A percentile compares a stretch with the other conserved stretches of the same genome.
phyloP scores from a whole-genome alignment of 2,888 invertebrate genomes.

The Ectemnius continuus region DNA sequence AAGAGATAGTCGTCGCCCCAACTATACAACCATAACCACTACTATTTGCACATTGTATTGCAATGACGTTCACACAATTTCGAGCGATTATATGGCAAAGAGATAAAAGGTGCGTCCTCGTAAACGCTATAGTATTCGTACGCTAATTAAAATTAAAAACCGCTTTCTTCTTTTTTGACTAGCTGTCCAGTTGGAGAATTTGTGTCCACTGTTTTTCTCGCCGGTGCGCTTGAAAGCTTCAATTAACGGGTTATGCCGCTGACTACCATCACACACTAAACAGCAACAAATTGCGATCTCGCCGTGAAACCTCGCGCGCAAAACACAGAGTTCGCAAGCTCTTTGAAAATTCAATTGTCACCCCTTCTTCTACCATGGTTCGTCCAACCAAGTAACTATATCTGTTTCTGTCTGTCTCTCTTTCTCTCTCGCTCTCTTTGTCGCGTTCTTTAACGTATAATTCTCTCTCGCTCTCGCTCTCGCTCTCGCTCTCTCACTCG shows the following conservation, averaged over 20 bases:
- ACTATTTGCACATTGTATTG: too few species aligned
- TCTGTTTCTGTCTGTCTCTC: constrained; percentile 1
- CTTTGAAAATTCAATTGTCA: constrained; percentile 11
- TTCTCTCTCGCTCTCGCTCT: constrained; percentile 14
- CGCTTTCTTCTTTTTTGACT: constrained; percentile 48
- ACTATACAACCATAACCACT: too few species aligned
- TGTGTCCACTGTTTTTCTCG: constrained; percentile 38
- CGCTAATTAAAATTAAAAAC: constrained; percentile 37
- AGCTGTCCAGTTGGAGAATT: constrained; percentile 47
- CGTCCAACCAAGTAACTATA: constrained; percentile 11
- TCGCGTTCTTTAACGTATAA: constrained; percentile 16
- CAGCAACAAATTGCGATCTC: constrained; percentile 66
- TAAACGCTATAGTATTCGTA: constrained; percentile 35
- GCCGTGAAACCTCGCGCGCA: constrained; percentile 26
- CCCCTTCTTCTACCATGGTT: constrained; percentile 5
- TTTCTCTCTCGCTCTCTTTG: constrained; percentile 16
- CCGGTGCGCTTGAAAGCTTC: constrained; percentile 44
- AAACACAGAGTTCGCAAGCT: constrained; percentile 22
- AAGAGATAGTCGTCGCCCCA: too few species aligned
- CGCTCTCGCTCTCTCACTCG: constrained; percentile 16
- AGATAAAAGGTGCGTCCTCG: constrained; percentile 11
- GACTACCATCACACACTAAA: constrained; percentile 72
- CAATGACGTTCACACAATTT: too few species aligned
- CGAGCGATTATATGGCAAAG: not conserved
- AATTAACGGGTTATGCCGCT: constrained; percentile 76